Evolutionary conservation across 1,140 invertebrate species (phyloP).

Genomic region (Drosophila equinoxialis): DNA sequence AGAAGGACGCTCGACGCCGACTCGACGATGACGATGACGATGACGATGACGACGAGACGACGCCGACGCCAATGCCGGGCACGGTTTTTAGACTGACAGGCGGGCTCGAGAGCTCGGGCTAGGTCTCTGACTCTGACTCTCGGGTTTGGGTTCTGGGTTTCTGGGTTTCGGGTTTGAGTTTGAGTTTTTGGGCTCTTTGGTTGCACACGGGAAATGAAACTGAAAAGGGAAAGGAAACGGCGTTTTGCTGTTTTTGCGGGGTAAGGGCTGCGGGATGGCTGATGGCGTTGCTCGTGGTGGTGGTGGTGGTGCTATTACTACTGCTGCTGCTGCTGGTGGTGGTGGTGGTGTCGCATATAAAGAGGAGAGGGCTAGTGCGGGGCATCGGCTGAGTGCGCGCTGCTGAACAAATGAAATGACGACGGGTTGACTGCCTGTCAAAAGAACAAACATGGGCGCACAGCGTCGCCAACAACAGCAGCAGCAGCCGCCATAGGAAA

Average conservation of each 20-base stretch:
- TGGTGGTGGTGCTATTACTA: conserved; percentile 12
- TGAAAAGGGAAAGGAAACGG: conserved; percentile 81
- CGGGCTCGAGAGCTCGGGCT: conserved; percentile 47
- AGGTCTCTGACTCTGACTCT: conserved; percentile 1
- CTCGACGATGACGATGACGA: conserved; percentile 2
- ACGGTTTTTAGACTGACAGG: conserved; percentile 73
- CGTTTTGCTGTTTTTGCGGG: conserved; percentile 66
- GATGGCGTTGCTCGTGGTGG: conserved; percentile 29
- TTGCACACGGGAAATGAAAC: conserved; percentile 77
- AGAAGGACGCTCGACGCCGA: conserved; percentile 51
- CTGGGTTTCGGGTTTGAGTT: conserved; percentile 21
- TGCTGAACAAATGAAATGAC: conserved; percentile 83
- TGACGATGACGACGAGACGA: conserved; percentile 10
- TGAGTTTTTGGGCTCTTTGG: conserved; percentile 41
- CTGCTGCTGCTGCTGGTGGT: conserved; percentile 26
- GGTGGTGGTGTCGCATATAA: conserved; percentile 26
- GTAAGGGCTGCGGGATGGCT: conserved; percentile 20
- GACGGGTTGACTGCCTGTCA: conserved; percentile 83
- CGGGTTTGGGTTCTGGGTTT: conserved; percentile 8
- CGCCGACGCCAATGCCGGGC: conserved; percentile 19
- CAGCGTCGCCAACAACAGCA: conserved; percentile 44
- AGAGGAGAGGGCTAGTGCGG: conserved; percentile 48
- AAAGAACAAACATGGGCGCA: conserved; percentile 83
- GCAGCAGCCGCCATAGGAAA: conserved; percentile 72
- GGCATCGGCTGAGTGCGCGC: conserved; percentile 78